These are phyloP conservation scores for Cyanistes caeruleus DNA, from an alignment of 2,113 vertebrate species.

Conservation along the genomic window DNA sequence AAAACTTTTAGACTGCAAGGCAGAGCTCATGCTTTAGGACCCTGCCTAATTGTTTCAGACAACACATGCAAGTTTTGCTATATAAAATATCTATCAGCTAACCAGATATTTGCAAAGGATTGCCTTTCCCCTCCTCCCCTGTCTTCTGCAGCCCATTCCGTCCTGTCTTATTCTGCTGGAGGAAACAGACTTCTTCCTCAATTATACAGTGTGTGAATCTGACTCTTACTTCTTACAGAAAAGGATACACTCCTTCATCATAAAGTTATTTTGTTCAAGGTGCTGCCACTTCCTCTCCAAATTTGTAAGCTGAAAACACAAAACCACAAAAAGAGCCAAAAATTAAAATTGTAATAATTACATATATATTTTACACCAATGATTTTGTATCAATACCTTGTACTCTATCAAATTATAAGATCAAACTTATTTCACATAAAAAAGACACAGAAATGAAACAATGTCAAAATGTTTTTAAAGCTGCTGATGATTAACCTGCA, in stretches of 20 bases:
- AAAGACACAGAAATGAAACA: not conserved
- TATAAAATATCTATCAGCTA: not conserved
- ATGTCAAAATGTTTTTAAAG: conserved; percentile 11
- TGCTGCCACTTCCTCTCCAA: conserved; percentile 98
- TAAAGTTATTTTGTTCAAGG: conserved; percentile 96
- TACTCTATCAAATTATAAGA: not conserved
- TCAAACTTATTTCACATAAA: not conserved
- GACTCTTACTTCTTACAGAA: conserved; percentile 48
- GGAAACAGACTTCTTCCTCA: conserved; percentile 57
- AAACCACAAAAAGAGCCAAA: conserved; percentile 31
- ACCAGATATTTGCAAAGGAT: not conserved
- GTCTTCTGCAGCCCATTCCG: not conserved
- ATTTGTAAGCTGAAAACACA: conserved; percentile 87
- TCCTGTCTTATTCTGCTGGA: not conserved
- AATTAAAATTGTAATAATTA: conserved; percentile 4
- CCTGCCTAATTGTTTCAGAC: not conserved
- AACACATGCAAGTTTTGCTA: not conserved
- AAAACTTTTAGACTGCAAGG: not conserved
- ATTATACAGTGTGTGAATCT: not conserved
- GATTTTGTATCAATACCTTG: not conserved
- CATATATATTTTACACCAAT: not conserved
- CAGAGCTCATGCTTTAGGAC: not conserved
- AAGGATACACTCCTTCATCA: conserved; percentile 99
- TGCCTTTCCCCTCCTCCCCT: not conserved
- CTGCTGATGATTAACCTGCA: not conserved